Base-by-base conservation (phyloP, 2,888 invertebrate species). In the Dryococelus australis region DNA sequence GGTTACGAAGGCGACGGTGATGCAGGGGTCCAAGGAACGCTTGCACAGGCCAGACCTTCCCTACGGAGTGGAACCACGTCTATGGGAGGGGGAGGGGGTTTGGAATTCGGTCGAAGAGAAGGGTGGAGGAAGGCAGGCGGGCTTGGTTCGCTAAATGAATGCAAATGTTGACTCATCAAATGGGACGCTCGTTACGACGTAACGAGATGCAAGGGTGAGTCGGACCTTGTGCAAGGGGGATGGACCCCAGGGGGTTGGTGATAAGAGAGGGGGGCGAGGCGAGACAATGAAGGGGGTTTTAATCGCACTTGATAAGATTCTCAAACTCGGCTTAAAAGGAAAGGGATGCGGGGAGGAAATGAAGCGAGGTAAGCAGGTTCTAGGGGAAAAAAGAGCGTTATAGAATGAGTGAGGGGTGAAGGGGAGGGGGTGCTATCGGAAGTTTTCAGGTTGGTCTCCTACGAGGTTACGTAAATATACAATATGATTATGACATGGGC, bases 81-180 rank as follows among this genome's bases (percentile, higher is more conserved):
- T n/a, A n/a, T n/a, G n/a, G 51, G 65, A 0, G n/a, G 65, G n/a
- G 65, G 8, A 65, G 65, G 65, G 24, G 8, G n/a, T 1, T 0
- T 24, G 10, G n/a, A 8, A 47, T 13, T 47, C 8, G 12, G 12
- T 47, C 8, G 2, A 1, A 2, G 16, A 4, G 87, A 79, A 84
- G 79, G 10, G 78, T 78, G 53, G 81, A 43, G 53, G 43, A 84
- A 43, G 26, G 80, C 78, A 81, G 83, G 86, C 51, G 84, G 88
- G 86, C 87, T 84, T 86, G 87, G 87, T 79, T 35, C 86, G 78
- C 83, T 85, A 87, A 88, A 87, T 88, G 84, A 86, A 87, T 85
- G 87, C 87, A 87, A 87, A 88, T 88, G 88, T 88, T 88, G 88
- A 88, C 88, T 87, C 88, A 87, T 86, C 87, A 87, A 86, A 88